Percentiles rank a stretch among this genome's conserved stretches.
Evolutionary conservation across 2,797 vertebrate species (phyloP).

Genomic region (Rhynchonycteris naso): DNA sequence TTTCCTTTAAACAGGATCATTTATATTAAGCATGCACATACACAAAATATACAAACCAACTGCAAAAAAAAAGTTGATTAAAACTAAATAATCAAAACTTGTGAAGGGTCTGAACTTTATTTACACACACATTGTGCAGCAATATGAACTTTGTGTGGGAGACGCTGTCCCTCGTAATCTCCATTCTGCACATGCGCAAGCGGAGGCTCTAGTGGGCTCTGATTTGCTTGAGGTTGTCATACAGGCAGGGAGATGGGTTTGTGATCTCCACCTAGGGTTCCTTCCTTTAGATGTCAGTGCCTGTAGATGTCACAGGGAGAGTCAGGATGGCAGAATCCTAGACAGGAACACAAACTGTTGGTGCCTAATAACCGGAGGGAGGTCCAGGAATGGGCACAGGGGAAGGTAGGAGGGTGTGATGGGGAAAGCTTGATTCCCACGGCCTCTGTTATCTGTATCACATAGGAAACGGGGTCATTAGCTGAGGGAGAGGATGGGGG

Average conservation of each 20-base stretch:
- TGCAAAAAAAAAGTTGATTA: not conserved
- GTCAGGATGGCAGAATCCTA: not conserved
- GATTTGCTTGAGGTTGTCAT: not conserved
- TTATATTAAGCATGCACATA: not conserved
- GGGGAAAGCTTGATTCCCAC: not conserved
- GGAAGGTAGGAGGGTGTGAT: not conserved
- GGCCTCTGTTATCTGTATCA: not conserved
- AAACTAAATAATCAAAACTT: constrained; percentile 13
- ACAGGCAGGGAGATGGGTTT: not conserved
- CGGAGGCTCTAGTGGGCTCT: not conserved
- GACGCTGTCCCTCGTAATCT: not conserved
- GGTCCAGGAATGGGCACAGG: not conserved
- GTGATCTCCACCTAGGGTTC: not conserved
- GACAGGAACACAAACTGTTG: not conserved
- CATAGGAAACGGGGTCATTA: not conserved
- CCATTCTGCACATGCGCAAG: not conserved
- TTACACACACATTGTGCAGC: not conserved
- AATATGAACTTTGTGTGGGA: not conserved
- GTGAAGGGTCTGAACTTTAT: not conserved
- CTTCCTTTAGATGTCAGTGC: not conserved
- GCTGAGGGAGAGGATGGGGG: not conserved
- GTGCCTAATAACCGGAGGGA: not conserved
- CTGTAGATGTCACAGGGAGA: not conserved
- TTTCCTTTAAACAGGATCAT: constrained; percentile 30
- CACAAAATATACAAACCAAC: not conserved